phyloP scores from a whole-genome alignment of 2,797 vertebrate species.

The Triplophysa yarkandensis region DNA sequence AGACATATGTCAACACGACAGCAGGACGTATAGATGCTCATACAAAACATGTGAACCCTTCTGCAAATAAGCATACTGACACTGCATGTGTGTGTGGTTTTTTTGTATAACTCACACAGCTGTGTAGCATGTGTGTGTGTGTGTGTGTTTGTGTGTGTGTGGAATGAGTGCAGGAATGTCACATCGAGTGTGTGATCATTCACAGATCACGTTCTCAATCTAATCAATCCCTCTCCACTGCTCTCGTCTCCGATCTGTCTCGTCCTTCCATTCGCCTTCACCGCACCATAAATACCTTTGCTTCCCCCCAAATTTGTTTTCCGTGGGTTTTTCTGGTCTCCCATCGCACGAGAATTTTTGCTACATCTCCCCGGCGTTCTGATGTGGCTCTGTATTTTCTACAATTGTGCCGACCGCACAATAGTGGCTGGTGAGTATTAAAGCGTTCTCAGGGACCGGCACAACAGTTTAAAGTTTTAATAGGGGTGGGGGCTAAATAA shows the following conservation, averaged over 20 bases:
- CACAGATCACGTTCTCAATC: constrained; percentile 44
- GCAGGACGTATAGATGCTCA: no score
- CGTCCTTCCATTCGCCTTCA: constrained; percentile 42
- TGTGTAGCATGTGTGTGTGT: constrained; percentile 5
- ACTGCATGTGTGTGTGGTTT: background rate
- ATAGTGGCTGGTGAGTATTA: constrained; percentile 81
- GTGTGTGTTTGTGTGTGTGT: constrained; percentile 20
- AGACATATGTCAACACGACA: background rate
- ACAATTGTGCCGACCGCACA: constrained; percentile 77
- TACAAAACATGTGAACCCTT: background rate
- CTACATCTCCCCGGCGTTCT: constrained; percentile 72
- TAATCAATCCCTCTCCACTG: constrained; percentile 48
- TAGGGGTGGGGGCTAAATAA: constrained; percentile 74
- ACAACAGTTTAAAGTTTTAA: constrained; percentile 75
- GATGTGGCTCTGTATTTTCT: constrained; percentile 84
- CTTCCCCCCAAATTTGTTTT: constrained; percentile 77
- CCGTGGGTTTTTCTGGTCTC: constrained; percentile 63
- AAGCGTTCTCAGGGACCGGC: constrained; percentile 76
- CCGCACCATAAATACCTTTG: constrained; percentile 77
- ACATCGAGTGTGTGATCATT: constrained; percentile 35
- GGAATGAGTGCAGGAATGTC: constrained; percentile 29
- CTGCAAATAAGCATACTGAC: background rate
- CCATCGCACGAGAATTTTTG: constrained; percentile 74
- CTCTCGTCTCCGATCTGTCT: constrained; percentile 39
- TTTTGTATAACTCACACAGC: background rate